These are phyloP conservation scores for Odontothrips loti DNA, from an alignment of 2,888 invertebrate species.

Conservation along the genomic window DNA sequence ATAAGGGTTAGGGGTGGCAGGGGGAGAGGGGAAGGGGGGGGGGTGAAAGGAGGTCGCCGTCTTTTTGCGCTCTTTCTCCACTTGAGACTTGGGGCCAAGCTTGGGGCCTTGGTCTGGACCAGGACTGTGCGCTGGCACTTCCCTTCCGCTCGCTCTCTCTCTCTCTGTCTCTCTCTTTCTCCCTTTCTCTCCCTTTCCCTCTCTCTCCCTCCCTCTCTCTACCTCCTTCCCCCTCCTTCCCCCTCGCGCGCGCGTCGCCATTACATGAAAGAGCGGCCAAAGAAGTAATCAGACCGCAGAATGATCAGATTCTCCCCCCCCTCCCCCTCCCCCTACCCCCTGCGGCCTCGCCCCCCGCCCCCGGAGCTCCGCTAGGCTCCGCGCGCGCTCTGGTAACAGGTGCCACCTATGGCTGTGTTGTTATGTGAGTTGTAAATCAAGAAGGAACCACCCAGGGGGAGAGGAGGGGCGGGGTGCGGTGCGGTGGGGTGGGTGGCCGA, in stretches of 20 bases:
- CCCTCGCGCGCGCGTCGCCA: background rate
- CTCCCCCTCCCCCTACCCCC: background rate
- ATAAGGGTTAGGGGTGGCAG: background rate
- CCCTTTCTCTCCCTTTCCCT: background rate
- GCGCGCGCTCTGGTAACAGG: slow-evolving; percentile 10
- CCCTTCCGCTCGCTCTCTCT: background rate
- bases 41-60: background rate
- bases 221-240: background rate
- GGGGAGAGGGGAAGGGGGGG: background rate
- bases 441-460: background rate
- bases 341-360: background rate
- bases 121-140: background rate
- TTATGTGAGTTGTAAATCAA: slow-evolving; percentile 27
- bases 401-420: slow-evolving; percentile 24
- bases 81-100: background rate
- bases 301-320: background rate
- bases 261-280: slow-evolving; percentile 16
- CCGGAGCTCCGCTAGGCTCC: background rate
- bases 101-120: background rate
- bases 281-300: slow-evolving; percentile 24
- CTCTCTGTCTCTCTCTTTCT: background rate
- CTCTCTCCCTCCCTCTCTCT: background rate
- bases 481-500: too few relatives aligned
- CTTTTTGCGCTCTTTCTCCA: background rate
- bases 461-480: too few relatives aligned